Evolutionary conservation across 2,797 vertebrate species (phyloP).

Genomic region (Petrocephalus sullivani): DNA sequence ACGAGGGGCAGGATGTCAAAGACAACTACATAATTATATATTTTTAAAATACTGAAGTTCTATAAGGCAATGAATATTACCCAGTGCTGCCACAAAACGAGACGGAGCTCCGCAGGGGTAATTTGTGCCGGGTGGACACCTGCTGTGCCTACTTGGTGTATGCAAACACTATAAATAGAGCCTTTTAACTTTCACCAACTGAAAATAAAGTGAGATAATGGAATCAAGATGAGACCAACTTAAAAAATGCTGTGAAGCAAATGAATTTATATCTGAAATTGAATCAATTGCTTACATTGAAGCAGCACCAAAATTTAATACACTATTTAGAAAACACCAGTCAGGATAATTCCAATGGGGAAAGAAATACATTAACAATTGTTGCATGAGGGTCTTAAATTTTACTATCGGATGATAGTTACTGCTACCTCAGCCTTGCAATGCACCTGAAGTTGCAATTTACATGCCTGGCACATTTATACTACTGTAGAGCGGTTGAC

Average conservation of each 20-base stretch:
- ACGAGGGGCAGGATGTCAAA: not conserved
- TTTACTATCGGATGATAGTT: not conserved
- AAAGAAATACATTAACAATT: not conserved
- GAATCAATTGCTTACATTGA: not conserved
- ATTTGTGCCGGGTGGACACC: not conserved
- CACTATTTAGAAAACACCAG: not conserved
- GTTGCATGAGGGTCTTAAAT: not conserved
- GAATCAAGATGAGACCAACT: not conserved
- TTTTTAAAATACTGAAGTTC: not conserved
- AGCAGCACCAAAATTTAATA: not conserved
- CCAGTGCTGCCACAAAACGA: not conserved
- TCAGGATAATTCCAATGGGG: not conserved
- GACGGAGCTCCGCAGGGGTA: not conserved
- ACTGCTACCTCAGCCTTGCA: not conserved
- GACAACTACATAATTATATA: not conserved
- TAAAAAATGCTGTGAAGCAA: not conserved
- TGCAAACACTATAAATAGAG: not conserved
- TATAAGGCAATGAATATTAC: not conserved
- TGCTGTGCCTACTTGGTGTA: not conserved
- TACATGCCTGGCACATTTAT: not conserved
- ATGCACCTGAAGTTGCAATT: not conserved
- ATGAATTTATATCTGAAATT: not conserved
- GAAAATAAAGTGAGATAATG: not conserved
- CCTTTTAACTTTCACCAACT: not conserved
- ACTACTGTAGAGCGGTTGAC: not conserved